Conservation (phyloP, 2,113 vertebrate species). For the Athene cunicularia region DNA sequence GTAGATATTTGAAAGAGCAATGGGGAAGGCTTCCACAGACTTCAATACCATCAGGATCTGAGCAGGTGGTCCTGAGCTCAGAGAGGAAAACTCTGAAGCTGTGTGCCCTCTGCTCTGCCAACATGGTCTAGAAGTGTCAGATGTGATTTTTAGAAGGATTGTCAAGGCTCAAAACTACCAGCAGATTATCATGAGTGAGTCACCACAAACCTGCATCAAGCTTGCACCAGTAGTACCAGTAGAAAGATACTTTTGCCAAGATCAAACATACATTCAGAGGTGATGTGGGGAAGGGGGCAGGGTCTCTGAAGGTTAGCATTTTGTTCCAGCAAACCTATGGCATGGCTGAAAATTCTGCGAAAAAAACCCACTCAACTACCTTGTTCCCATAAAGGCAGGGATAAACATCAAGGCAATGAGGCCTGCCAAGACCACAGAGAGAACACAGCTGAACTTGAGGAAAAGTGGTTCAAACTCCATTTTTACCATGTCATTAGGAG, state of each 20-base stretch:
- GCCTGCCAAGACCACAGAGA: neutral
- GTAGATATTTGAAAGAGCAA: neutral
- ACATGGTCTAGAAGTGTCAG: neutral
- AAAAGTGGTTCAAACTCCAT: neutral
- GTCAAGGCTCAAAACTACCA: neutral
- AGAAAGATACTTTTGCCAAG: neutral
- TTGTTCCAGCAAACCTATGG: neutral
- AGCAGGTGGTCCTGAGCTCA: neutral
- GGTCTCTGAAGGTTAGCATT: neutral
- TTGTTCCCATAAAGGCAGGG: neutral
- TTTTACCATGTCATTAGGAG: neutral
- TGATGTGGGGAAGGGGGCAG: neutral
- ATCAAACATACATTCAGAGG: neutral
- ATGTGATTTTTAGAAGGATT: neutral
- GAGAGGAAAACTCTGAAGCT: neutral
- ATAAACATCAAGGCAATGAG: neutral
- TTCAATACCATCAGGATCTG: neutral
- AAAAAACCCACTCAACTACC: neutral
- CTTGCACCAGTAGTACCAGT: neutral
- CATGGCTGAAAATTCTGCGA: neutral
- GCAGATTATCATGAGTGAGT: neutral
- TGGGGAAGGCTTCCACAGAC: neutral
- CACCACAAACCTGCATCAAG: neutral
- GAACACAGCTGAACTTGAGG: neutral
- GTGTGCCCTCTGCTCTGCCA: neutral